phyloP scores from a whole-genome alignment of 1,140 invertebrate species.

The Myzus persicae region DNA sequence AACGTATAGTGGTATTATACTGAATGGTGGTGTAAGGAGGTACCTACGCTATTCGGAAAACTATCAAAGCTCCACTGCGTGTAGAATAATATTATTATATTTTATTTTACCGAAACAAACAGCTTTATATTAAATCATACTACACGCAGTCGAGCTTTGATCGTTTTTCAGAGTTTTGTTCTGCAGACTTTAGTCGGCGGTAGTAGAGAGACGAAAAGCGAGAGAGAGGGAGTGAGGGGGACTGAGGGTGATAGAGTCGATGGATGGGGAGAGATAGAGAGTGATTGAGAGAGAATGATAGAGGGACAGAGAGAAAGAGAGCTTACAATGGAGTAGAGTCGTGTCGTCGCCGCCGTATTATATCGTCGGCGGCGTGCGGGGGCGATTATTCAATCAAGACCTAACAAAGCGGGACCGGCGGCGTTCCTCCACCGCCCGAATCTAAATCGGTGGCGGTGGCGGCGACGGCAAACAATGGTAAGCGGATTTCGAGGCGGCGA shows the following conservation, averaged over 20 bases:
- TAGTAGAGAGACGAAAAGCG: background rate
- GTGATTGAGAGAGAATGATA: background rate
- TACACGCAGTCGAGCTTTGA: background rate
- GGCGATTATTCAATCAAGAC: constrained; percentile 54
- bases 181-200: background rate
- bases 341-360: background rate
- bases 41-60: background rate
- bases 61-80: background rate
- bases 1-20: background rate
- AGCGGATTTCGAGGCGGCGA: constrained; percentile 52
- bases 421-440: background rate
- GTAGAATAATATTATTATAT: background rate
- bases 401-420: constrained; percentile 42
- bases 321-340: constrained; percentile 19
- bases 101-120: constrained; percentile 12
- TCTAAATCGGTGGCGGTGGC: constrained; percentile 21
- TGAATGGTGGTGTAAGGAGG: background rate
- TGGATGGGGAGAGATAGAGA: background rate
- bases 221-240: background rate
- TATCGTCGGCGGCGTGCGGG: background rate
- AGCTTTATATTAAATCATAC: background rate
- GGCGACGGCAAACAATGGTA: constrained; percentile 43
- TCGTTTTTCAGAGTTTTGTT: background rate
- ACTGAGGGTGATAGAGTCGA: background rate
- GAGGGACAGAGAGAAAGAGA: background rate